Conservation (phyloP, 2,888 invertebrate genomes). For the Abrostola triplasia region DNA sequence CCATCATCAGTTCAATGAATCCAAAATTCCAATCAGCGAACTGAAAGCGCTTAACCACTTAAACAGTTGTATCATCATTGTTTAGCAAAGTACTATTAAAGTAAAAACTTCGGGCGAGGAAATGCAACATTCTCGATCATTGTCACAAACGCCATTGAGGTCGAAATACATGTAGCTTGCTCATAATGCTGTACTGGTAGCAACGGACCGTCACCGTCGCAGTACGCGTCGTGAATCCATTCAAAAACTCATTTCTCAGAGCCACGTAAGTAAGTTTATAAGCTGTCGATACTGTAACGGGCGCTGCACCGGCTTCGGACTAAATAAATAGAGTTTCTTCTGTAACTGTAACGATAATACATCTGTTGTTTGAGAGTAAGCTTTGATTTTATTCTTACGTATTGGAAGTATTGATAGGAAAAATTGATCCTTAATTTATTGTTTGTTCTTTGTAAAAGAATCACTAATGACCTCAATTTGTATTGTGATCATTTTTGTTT, state of each 20-base stretch:
- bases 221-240: conserved; percentile 74
- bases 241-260: conserved; percentile 79
- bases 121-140: conserved; percentile 19
- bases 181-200: conserved; percentile 24
- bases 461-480: no score
- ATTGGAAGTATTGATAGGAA: background rate
- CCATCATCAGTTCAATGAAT: no score
- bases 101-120: background rate
- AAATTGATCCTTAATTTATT: conserved; percentile 12
- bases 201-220: conserved; percentile 21
- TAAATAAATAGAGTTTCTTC: conserved; percentile 3
- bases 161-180: conserved; percentile 7
- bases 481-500: no score
- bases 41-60: conserved; percentile 7
- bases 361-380: background rate
- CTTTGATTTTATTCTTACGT: background rate
- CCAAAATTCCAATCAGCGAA: no score
- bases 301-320: conserved; percentile 13
- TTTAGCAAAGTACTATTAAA: no score
- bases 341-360: background rate
- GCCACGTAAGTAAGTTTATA: conserved; percentile 74
- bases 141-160: background rate
- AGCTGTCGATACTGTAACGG: conserved; percentile 69
- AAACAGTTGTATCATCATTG: background rate
- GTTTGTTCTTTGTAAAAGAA: conserved; percentile 8